A percentile compares a stretch with the other conserved stretches of the same genome.
Evolutionary conservation across 2,113 vertebrate genomes (phyloP).

Genomic region (Upupa epops): DNA sequence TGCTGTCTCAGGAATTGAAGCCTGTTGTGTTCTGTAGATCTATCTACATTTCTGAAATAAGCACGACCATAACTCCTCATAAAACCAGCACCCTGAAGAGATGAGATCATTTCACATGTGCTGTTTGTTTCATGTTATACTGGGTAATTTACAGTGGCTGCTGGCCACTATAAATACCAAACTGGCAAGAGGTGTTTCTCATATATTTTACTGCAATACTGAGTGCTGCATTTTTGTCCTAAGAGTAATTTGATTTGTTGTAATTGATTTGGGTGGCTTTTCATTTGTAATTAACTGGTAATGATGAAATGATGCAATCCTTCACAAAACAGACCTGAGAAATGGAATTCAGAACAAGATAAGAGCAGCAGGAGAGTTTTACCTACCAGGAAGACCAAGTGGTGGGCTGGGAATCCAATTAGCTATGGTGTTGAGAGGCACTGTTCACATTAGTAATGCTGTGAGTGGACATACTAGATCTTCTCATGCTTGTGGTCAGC

Average conservation of each 20-base stretch:
- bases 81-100: slow-evolving; percentile 25
- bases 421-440: fast-evolving
- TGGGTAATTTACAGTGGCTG: slow-evolving; percentile 27
- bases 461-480: not conserved
- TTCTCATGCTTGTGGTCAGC: not conserved
- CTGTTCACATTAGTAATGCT: not conserved
- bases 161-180: slow-evolving; percentile 50
- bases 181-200: slow-evolving; percentile 1
- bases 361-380: not conserved
- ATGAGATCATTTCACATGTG: slow-evolving; percentile 45
- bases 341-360: not conserved
- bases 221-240: not conserved
- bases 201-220: not conserved
- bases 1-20: not conserved
- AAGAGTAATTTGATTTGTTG: slow-evolving; percentile 21
- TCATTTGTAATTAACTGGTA: slow-evolving; percentile 17
- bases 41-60: slow-evolving; percentile 17
- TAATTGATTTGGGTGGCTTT: slow-evolving; percentile 12
- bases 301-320: not conserved
- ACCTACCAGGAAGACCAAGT: not conserved
- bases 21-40: not conserved
- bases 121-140: slow-evolving; percentile 35
- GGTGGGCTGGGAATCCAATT: not conserved
- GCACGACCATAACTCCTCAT: not conserved
- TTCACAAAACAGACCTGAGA: not conserved